Conservation (phyloP, 2,797 vertebrate species). For the Megaceryle alcyon region DNA sequence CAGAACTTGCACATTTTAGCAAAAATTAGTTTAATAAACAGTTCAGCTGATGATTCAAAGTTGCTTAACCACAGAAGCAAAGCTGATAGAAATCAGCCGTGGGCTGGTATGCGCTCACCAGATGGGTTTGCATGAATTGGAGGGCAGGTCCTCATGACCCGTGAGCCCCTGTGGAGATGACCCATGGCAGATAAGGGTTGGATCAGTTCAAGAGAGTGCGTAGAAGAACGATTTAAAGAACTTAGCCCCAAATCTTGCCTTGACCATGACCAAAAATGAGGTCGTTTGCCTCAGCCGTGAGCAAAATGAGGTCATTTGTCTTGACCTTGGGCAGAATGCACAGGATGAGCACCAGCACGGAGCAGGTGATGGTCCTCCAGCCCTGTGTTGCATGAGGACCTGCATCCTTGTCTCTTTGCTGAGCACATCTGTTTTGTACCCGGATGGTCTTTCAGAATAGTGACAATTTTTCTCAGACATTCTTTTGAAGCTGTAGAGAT, state of each 20-base stretch:
- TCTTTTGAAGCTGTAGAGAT: not conserved
- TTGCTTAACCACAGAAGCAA: constrained; percentile 2
- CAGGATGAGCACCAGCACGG: not conserved
- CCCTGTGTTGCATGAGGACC: rapidly evolving
- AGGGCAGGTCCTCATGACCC: not conserved
- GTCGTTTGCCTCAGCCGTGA: not conserved
- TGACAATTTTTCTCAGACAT: not conserved
- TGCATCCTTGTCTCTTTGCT: not conserved
- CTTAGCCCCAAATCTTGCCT: not conserved
- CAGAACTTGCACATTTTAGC: constrained; percentile 16
- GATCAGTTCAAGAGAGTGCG: not conserved
- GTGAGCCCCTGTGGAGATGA: rapidly evolving
- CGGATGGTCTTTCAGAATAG: rapidly evolving
- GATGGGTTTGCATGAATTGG: not conserved
- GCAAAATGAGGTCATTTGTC: not conserved
- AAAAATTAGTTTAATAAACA: constrained; percentile 29
- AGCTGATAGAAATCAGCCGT: not conserved
- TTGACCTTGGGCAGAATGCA: not conserved
- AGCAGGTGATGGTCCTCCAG: not conserved
- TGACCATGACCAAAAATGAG: not conserved
- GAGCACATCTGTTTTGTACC: not conserved
- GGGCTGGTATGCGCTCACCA: not conserved
- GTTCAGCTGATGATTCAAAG: not conserved
- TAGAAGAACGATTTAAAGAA: not conserved
- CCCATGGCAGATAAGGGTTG: not conserved